These are phyloP conservation scores for Ptychadena robeensis DNA, from an alignment of 2,797 vertebrate species.

Conservation along the genomic window DNA sequence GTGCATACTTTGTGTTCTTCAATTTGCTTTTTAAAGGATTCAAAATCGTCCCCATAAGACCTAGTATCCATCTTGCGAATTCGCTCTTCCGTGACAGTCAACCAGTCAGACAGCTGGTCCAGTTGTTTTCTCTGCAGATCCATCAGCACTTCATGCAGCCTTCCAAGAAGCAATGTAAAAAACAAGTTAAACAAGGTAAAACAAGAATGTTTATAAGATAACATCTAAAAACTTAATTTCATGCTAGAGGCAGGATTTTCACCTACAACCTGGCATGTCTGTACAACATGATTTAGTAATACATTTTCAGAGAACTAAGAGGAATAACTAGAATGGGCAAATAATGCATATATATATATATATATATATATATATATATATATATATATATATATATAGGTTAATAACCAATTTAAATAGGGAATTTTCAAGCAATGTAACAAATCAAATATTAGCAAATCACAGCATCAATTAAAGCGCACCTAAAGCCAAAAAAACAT, in stretches of 20 bases:
- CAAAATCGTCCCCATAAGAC: conserved; percentile 75
- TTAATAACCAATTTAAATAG: too few relatives aligned
- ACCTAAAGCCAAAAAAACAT: too few relatives aligned
- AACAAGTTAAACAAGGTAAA: conserved; percentile 35
- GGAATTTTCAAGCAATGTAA: too few relatives aligned
- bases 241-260: background rate
- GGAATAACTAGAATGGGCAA: conserved; percentile 4
- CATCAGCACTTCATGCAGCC: conserved; percentile 95
- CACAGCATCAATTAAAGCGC: too few relatives aligned
- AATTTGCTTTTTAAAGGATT: conserved; percentile 82
- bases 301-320: background rate
- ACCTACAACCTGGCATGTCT: background rate
- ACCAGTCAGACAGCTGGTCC: conserved; percentile 93
- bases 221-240: conserved; percentile 10
- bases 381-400: too few relatives aligned
- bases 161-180: conserved; percentile 65
- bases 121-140: conserved; percentile 94
- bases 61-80: conserved; percentile 89
- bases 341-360: too few relatives aligned
- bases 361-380: too few relatives aligned
- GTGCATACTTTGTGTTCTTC: conserved; percentile 90
- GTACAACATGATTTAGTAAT: conserved; percentile 4
- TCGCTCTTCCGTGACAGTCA: conserved; percentile 87
- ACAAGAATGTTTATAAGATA: conserved; percentile 23
- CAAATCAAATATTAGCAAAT: too few relatives aligned